phyloP scores from a whole-genome alignment of 2,888 invertebrate genomes.

The Epirrhoe alternata region DNA sequence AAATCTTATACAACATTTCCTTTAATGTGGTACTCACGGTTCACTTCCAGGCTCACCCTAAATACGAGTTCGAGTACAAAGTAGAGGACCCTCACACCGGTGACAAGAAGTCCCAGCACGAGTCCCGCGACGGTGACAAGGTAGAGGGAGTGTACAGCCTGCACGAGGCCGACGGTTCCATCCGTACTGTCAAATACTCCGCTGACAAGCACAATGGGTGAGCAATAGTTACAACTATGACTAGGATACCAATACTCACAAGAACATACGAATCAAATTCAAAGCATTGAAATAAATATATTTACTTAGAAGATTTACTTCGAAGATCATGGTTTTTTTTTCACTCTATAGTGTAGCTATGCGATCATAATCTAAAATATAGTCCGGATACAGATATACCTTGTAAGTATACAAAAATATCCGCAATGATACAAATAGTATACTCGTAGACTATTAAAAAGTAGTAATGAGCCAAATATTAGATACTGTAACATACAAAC shows the following conservation, averaged over 20 bases:
- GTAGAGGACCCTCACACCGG: constrained; percentile 83
- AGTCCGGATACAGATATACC: too few species aligned
- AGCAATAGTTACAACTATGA: constrained; percentile 31
- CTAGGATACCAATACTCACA: background rate
- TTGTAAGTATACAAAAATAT: too few species aligned
- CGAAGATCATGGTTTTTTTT: too few species aligned
- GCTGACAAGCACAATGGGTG: constrained; percentile 81
- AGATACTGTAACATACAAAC: background rate
- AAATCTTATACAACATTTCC: too few species aligned
- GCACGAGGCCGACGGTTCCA: constrained; percentile 63
- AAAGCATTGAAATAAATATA: too few species aligned
- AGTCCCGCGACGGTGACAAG: constrained; percentile 81
- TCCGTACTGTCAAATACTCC: constrained; percentile 70
- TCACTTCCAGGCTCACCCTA: constrained; percentile 69
- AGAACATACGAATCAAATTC: background rate
- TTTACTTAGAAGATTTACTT: too few species aligned
- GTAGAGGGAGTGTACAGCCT: constrained; percentile 77
- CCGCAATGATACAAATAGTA: too few species aligned
- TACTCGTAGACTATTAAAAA: too few species aligned
- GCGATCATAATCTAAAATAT: too few species aligned
- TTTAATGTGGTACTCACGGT: background rate
- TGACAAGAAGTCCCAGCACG: constrained; percentile 83
- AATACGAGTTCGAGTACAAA: constrained; percentile 82
- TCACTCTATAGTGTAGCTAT: too few species aligned
- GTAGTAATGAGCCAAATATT: background rate